Evolutionary conservation across 2,113 vertebrate species (phyloP).

Genomic region (Lasiurus cinereus): DNA sequence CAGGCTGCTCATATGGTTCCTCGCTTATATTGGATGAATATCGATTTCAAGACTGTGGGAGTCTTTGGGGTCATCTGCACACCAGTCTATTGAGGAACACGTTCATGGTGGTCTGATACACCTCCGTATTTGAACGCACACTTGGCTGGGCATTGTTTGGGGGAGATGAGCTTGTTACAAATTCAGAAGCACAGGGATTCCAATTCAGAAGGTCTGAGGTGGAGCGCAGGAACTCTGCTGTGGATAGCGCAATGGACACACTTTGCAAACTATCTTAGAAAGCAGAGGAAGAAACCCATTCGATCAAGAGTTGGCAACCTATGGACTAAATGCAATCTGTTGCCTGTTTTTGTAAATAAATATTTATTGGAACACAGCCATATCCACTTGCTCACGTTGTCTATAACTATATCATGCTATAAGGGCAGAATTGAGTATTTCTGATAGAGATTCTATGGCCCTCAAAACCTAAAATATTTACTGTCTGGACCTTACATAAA

Average conservation of each 20-base stretch:
- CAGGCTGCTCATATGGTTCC: slow-evolving; percentile 56
- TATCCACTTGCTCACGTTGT: not conserved
- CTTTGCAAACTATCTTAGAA: not conserved
- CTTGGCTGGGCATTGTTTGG: not conserved
- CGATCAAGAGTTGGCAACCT: not conserved
- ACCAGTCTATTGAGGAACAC: not conserved
- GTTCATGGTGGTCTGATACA: not conserved
- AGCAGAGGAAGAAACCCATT: not conserved
- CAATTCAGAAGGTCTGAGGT: not conserved
- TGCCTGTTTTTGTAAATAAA: slow-evolving; percentile 39
- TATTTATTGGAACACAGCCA: not conserved
- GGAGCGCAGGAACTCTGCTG: not conserved
- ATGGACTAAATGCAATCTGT: not conserved
- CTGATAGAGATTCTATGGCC: not conserved
- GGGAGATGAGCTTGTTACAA: not conserved
- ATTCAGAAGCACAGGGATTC: not conserved
- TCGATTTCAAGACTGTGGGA: slow-evolving; percentile 41
- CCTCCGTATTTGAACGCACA: not conserved
- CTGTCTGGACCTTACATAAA: not conserved
- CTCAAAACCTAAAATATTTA: slow-evolving; percentile 43
- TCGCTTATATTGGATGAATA: not conserved
- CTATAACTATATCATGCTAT: not conserved
- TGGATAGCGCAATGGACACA: not conserved
- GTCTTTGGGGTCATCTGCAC: not conserved
- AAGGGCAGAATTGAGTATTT: not conserved